Base-by-base conservation (phyloP, 1,140 invertebrate species). In the Leptopilina boulardi region DNA sequence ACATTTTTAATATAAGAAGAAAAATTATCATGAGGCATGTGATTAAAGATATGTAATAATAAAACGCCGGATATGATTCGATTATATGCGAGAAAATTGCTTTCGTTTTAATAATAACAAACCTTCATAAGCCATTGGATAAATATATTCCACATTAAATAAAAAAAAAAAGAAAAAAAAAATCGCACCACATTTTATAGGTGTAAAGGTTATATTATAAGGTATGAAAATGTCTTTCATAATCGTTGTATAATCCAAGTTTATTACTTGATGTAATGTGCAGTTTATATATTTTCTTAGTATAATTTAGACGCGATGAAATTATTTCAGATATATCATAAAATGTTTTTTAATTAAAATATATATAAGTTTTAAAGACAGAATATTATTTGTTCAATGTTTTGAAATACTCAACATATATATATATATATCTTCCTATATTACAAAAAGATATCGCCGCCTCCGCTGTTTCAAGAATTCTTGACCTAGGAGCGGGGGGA, bases 21-120 rank as follows among this genome's bases (percentile, higher is more conserved):
- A n/a, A 66, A 66, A 66, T 66, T 66, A 66, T 30, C 59, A 66
- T 66, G 26, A 66, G n/a, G 26, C 23, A 15, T 6, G 23, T 15
- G 23, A 30, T 30, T 66, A 66, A n/a, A 66, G 23, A 66, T 30
- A 66, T 30, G 59, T 30, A 66, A 66, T 66, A 66, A 66, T 66
- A 66, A n/a, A 66, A 30, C 26, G 23, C 59, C 23, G 23, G 59
- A 66, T 8, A 66, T 13, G 59, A 23, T 30, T 66, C 59, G 59
- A 66, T 66, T 66, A 66, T 66, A 11, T n/a, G n/a, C n/a, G n/a
- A 66, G 59, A 66, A 66, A 66, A 66, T 66, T 66, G 56, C 56
- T 15, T n/a, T 23, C 5, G 59, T 66, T 59, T 30, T 47, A 66
- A 66, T 66, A 66, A n/a, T 23, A 66, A n/a, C n/a, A n/a, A n/a